Evolutionary conservation across 2,797 vertebrate species (phyloP), one percentile per base, ranked within the genome.

Genomic region (Chloroceryle amazona): DNA sequence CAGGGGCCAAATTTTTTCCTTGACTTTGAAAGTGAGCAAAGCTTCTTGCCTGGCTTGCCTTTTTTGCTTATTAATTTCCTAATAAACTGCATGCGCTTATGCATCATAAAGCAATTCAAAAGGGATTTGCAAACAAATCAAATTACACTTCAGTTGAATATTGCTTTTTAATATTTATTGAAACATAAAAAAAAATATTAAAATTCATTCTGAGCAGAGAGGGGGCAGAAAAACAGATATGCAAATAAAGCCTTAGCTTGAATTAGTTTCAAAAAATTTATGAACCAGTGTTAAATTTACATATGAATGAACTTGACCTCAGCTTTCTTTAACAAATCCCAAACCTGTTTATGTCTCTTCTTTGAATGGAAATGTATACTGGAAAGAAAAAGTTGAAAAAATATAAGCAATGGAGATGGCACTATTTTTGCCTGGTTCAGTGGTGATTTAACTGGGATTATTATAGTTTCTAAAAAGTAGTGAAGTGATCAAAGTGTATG

Each of bases 1-100:
- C 99, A 99, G 97, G 99, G 99, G 94, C 99, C 99, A 98, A 98
- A 98, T 98, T 98, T 99, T 99, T 99, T 99, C 98, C 99, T 99
- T 99, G 98, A 99, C 98, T 99, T 99, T 99, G 99, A 99, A 99
- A 99, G 98, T 99, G 98, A 99, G 99, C 98, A 97, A 96, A 97
- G 98, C 98, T 98, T 98, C 68, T 96, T 98, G 96, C 97, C 94
- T 98, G 97, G 97, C 97, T 97, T 98, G 92, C 95, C 89, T 89
- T 91, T 90, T 93, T 93, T 94, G 90, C 80, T 82, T 71, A 49
- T 92, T 91, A 88, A 88, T 97, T 97, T 96, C 76, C 80, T 98
- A 98, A 98, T 90, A 87, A 78, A 91, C 57, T 96, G 93, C 94
- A 98, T 98, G 90, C 9, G 86, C 94, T 91, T 84, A 86, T 51